Conservation (phyloP, 2,113 vertebrate species). For the Xerus inauris region DNA sequence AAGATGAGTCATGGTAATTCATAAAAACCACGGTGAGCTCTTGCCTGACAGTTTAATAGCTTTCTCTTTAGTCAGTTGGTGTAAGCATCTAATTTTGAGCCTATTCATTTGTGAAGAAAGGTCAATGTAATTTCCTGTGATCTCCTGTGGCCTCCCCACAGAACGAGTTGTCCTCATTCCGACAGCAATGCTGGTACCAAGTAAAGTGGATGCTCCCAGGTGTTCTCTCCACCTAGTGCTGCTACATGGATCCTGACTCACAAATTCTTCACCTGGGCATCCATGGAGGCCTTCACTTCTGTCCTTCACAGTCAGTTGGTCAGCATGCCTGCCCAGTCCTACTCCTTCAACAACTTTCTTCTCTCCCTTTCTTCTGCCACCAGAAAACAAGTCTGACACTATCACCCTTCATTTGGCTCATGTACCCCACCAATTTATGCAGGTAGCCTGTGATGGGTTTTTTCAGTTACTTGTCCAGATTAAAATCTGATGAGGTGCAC, state of each 20-base stretch:
- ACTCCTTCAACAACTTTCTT: not conserved
- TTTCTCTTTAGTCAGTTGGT: conserved; percentile 64
- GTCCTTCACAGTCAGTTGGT: not conserved
- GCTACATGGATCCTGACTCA: not conserved
- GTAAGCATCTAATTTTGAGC: conserved; percentile 69
- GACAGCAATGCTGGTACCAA: not conserved
- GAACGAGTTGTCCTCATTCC: not conserved
- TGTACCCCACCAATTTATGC: not conserved
- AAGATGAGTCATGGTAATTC: conserved; percentile 76
- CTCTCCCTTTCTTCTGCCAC: not conserved
- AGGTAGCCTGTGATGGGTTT: not conserved
- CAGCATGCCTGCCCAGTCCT: not conserved
- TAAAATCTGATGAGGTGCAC: not conserved
- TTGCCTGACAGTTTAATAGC: conserved; percentile 68
- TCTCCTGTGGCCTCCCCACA: not conserved
- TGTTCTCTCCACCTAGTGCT: not conserved
- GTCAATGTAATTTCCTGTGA: conserved; percentile 57
- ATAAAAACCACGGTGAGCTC: conserved; percentile 57
- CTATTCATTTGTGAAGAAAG: conserved; percentile 69
- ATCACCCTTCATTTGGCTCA: not conserved
- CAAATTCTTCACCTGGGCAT: not conserved
- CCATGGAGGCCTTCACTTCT: not conserved
- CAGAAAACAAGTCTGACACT: not conserved
- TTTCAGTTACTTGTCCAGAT: not conserved
- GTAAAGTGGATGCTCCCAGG: not conserved